These are phyloP conservation scores for Falco rusticolus DNA, from an alignment of 2,797 vertebrate genomes.

Conservation along the genomic window DNA sequence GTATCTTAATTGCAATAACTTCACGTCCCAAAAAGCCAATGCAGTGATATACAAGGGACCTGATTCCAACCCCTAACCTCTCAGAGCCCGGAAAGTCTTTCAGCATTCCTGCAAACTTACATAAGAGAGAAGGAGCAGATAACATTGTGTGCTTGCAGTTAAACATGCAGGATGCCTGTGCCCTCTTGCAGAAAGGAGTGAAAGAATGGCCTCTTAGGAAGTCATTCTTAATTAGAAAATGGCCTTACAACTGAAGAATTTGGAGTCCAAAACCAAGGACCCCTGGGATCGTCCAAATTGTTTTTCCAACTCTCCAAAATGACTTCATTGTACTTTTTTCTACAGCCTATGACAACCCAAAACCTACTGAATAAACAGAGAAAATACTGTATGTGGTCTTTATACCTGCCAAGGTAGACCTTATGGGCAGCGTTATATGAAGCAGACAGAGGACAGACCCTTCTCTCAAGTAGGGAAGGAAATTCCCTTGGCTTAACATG, in stretches of 20 bases:
- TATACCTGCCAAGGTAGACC: background rate
- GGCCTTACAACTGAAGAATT: conserved; percentile 64
- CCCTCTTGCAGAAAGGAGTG: conserved; percentile 74
- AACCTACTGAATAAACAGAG: conserved; percentile 5
- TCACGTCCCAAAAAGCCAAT: conserved; percentile 74
- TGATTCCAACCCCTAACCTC: conserved; percentile 72
- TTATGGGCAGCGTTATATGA: background rate
- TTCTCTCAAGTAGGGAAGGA: background rate
- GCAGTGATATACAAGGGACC: conserved; percentile 69
- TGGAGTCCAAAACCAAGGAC: conserved; percentile 43
- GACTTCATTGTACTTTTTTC: conserved; percentile 19
- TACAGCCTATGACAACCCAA: background rate
- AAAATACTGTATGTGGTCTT: background rate
- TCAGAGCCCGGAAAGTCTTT: conserved; percentile 78
- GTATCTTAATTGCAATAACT: conserved; percentile 82
- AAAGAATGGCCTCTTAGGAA: conserved; percentile 77
- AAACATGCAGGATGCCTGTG: conserved; percentile 79
- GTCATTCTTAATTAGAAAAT: conserved; percentile 65
- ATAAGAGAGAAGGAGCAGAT: conserved; percentile 82
- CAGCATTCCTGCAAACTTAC: conserved; percentile 84
- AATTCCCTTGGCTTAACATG: background rate
- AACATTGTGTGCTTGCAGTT: conserved; percentile 82
- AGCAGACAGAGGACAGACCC: background rate
- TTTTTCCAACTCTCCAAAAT: conserved; percentile 19
- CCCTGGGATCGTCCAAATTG: background rate